A percentile compares a stretch with the other conserved stretches of the same genome.
phyloP scores from a whole-genome alignment of 2,113 vertebrate species.

The Hiodon tergisus region DNA sequence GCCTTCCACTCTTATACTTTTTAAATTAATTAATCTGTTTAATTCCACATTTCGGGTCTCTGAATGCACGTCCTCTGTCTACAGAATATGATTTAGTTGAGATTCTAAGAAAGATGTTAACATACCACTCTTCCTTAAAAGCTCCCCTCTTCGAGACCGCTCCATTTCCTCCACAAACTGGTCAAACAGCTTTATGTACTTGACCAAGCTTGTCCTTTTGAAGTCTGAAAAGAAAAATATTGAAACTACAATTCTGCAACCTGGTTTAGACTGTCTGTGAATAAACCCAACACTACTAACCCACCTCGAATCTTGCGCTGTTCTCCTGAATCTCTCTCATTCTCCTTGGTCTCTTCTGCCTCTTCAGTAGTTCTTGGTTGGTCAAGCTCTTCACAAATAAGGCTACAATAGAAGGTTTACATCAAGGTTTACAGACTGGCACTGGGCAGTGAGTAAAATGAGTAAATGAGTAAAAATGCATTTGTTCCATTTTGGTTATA shows the following conservation, averaged over 20 bases:
- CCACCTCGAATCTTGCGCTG: slow-evolving; percentile 71
- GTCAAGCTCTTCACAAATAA: slow-evolving; percentile 82
- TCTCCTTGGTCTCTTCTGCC: slow-evolving; percentile 54
- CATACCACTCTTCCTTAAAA: slow-evolving; percentile 76
- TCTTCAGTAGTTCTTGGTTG: slow-evolving; percentile 39
- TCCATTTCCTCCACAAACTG: slow-evolving; percentile 80
- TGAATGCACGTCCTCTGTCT: not conserved
- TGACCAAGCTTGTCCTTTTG: slow-evolving; percentile 81
- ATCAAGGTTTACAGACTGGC: too few relatives aligned
- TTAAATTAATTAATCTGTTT: not conserved
- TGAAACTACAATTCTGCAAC: not conserved
- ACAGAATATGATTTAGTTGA: not conserved
- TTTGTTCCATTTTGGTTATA: too few relatives aligned
- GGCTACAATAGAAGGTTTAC: slow-evolving; percentile 41
- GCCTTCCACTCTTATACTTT: not conserved
- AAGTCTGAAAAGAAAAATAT: slow-evolving; percentile 67
- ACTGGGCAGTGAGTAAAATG: too few relatives aligned
- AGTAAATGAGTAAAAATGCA: too few relatives aligned
- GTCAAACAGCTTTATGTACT: slow-evolving; percentile 81
- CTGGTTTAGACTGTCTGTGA: not conserved
- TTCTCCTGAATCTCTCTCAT: slow-evolving; percentile 51
- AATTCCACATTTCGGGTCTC: not conserved
- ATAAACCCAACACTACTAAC: not conserved
- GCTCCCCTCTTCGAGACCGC: slow-evolving; percentile 67
- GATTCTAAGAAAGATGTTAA: slow-evolving; percentile 32